Conservation (phyloP, 2,888 invertebrate species). For the Ptychoptera contaminata region DNA sequence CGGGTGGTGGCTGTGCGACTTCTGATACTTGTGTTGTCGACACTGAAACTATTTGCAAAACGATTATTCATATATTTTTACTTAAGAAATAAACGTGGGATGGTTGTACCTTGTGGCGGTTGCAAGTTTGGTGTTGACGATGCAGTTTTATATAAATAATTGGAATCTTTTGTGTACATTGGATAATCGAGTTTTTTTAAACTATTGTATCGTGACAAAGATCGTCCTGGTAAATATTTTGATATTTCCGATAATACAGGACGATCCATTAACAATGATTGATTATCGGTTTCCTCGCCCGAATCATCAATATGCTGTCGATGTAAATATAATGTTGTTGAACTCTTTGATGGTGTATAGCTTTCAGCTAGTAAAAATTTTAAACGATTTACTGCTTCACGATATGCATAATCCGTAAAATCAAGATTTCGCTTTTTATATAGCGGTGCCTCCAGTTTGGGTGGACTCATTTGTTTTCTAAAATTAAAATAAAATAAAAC, state of each 20-base stretch:
- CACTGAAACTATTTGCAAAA: conserved; percentile 20
- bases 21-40: conserved; percentile 20
- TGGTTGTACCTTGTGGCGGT: neutral
- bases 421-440: conserved; percentile 47
- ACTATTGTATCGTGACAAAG: conserved; percentile 10
- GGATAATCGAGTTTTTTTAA: conserved; percentile 1
- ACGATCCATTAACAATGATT: conserved; percentile 27
- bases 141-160: neutral
- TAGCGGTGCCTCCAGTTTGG: conserved; percentile 5
- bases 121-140: neutral
- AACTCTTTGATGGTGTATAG: conserved; percentile 34
- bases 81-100: neutral
- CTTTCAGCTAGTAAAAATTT: conserved; percentile 63
- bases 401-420: conserved; percentile 70
- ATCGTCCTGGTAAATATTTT: conserved; percentile 27
- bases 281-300: conserved; percentile 41
- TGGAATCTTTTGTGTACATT: neutral
- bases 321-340: conserved; percentile 19
- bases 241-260: conserved; percentile 30
- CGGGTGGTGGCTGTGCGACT: conserved; percentile 38
- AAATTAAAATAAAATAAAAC: neutral
- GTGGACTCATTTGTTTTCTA: conserved; percentile 4
- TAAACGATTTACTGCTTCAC: conserved; percentile 67
- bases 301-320: conserved; percentile 30
- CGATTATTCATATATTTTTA: neutral